Base-by-base conservation (phyloP, 2,888 invertebrate species). In the Camponotus fellah region DNA sequence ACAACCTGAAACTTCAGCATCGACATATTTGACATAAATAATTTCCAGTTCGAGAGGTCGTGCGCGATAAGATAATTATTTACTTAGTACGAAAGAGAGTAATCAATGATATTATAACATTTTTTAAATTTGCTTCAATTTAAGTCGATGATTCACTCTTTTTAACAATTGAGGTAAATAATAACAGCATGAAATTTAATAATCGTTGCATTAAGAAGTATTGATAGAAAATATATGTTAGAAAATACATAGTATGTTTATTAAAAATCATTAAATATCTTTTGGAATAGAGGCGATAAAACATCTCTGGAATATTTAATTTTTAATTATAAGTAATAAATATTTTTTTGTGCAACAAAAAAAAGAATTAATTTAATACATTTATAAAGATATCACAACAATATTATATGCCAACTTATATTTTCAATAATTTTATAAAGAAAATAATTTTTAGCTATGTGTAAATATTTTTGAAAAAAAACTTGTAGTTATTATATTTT, bases 41-140 rank as follows among this genome's bases (percentile, higher is more conserved):
- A 62, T 60, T 71, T 71, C 9, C 46, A 60, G 26, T 37, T 71
- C 37, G 4, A 60, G n/a, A 60, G 26, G 60, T 46, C 46, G 37
- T 43, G 8, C n/a, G 37, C 14, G 79, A 79, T 79, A 79, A 79
- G 79, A 79, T 68, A 77, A 77, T 62, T 46, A 69, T 60, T 79
- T 69, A 71, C 26, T 79, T 62, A 71, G 46, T 26, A 6, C 43
- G 34, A 46, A 34, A 60, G 14, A 66, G 21, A 46, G 10, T 62
- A 71, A 80, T 72, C 9, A 72, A 26, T 32, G 68, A 43, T 77
- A 32, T 66, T 53, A 76, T 26, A 21, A 17, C 8, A 62, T 72
- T 80, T 26, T 14, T 58, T 2, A 56, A 43, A 34, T 69, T 21
- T 21, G 17, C 21, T 9, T 53, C 12, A 32, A 56, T 9, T 79